Conservation (phyloP, 2,113 vertebrate species). For the Calcarius ornatus region DNA sequence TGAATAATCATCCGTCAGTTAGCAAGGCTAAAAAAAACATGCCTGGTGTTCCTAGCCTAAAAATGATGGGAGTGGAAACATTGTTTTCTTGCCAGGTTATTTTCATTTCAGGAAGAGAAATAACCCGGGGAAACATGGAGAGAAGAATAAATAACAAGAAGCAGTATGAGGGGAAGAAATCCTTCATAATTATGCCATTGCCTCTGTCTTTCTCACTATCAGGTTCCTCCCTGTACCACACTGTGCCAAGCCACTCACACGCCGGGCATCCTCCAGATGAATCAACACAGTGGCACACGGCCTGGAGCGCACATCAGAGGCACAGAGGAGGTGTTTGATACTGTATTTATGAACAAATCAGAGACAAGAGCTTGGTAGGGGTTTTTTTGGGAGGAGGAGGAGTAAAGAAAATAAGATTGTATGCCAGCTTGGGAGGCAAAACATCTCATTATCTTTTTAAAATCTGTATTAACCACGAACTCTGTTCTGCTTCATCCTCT, state of each 20-base stretch:
- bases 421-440: background rate
- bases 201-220: background rate
- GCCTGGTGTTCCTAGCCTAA: background rate
- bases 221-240: background rate
- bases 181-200: conserved; percentile 1
- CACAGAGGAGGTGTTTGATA: background rate
- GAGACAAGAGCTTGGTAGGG: background rate
- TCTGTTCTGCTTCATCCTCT: background rate
- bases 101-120: conserved; percentile 58
- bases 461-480: background rate
- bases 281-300: background rate
- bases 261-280: background rate
- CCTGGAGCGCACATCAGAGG: background rate
- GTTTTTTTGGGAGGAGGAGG: background rate
- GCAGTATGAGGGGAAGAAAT: background rate
- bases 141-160: conserved; percentile 46
- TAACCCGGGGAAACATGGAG: conserved; percentile 34
- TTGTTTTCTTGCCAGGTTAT: conserved; percentile 62
- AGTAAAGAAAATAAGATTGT: background rate
- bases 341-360: conserved; percentile 19
- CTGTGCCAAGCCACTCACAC: background rate
- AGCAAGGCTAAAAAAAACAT: background rate
- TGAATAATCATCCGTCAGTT: conserved; percentile 28
- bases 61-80: conserved; percentile 34
- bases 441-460: background rate